A percentile compares a stretch with the other conserved stretches of the same genome.
phyloP scores from a whole-genome alignment of 2,797 vertebrate genomes.

The Garrulus glandarius region DNA sequence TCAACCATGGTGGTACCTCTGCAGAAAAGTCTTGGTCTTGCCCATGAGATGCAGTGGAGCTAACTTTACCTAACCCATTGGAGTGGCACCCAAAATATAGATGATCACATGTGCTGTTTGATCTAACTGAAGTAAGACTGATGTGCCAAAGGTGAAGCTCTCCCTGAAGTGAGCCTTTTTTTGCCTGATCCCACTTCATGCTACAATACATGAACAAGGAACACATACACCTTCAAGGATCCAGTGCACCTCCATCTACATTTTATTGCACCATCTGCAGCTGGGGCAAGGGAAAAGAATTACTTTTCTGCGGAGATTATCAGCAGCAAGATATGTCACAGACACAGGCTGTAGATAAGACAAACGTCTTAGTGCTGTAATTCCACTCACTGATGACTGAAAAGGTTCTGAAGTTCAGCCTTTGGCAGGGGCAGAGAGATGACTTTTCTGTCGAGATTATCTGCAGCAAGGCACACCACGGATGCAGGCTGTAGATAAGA shows the following conservation, averaged over 20 bases:
- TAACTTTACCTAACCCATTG: not conserved
- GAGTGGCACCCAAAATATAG: not conserved
- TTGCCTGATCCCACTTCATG: not conserved
- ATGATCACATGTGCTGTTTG: accelerated
- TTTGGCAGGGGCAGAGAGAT: not conserved
- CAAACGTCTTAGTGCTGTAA: not conserved
- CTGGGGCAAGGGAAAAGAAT: not conserved
- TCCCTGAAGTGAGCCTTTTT: not conserved
- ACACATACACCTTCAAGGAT: not conserved
- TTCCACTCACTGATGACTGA: not conserved
- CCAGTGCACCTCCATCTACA: accelerated
- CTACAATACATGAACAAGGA: accelerated
- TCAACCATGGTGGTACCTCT: not conserved
- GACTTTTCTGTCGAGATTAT: not conserved
- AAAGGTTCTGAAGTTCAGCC: not conserved
- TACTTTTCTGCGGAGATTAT: not conserved
- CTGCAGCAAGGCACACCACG: not conserved
- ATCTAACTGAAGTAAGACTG: not conserved
- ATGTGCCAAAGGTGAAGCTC: not conserved
- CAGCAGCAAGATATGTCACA: not conserved
- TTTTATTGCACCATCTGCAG: not conserved
- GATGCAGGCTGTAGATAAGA: not conserved
- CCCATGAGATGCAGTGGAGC: not conserved
- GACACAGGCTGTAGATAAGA: not conserved
- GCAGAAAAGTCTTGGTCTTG: not conserved